Base-by-base conservation (phyloP, 2,113 vertebrate genomes). In the Otolemur garnettii region DNA sequence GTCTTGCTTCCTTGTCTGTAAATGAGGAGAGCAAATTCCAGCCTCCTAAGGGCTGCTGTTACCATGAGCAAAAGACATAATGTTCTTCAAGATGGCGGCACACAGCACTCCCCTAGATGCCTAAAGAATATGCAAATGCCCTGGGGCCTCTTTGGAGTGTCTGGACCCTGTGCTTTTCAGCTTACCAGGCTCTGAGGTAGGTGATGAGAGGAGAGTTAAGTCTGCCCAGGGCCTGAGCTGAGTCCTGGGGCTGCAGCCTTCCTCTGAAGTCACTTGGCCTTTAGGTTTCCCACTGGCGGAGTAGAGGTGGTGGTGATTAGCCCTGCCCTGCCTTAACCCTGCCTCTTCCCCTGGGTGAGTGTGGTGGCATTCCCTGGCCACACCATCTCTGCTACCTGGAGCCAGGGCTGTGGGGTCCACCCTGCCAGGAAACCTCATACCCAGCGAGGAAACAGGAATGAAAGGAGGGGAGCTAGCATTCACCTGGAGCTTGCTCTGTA, bases 11-110 rank as follows among this genome's bases (percentile, higher is more conserved):
- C 19, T 74, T 9, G 57, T 53, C 64, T 84, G 5, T 10, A 53
- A 81, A 22, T 6, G 38, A 7, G 11, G 14, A 11, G 60, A 59
- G 28, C 50, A 55, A 17, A 55, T 19, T 26, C 64, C 57, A 30
- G 50, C 33, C 7, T 62, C 55, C 50, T 42, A 38, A 4, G 69
- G 66, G 57, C 80, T 90, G 22, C 80, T 75, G 18, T 59, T 4
- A 4, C 0, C 3, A 78, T 53, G 50, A 7, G 22, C 38, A 26
- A 28, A 24, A 4, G 19, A 74, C n/a, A 38, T 0, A 4, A 19
- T 1, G 17, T 8, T 55, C 24, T 84, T 55, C 60, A 9, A 35
- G 57, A 28, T 11, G 22, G 35, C 19, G 8, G 81, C 74, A 42
- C 17, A 64, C 71, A 84, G 71, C 57, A 26, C n/a, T 3, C 45